These are phyloP conservation scores for Tetramorium parvispinum DNA, from an alignment of 1,140 invertebrate genomes.

Conservation along the genomic window DNA sequence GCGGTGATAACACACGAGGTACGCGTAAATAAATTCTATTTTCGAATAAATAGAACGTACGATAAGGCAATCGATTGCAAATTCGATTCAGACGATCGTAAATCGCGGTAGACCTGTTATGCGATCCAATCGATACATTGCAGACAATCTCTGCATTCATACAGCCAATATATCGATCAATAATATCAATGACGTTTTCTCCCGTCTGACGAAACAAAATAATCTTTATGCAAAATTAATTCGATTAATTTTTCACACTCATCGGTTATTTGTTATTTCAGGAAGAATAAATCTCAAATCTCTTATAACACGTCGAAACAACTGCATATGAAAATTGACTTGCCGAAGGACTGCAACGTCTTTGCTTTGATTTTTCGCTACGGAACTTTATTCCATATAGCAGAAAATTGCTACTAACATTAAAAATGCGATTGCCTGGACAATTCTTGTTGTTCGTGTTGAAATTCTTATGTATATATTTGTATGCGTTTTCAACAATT, in stretches of 20 bases:
- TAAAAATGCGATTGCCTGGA: background rate
- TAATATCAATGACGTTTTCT: background rate
- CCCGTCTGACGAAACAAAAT: background rate
- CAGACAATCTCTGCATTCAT: slow-evolving; percentile 14
- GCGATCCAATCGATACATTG: slow-evolving; percentile 7
- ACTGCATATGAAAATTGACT: background rate
- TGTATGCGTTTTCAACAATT: background rate
- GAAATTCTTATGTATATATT: background rate
- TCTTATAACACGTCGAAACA: background rate
- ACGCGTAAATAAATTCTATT: slow-evolving; percentile 34
- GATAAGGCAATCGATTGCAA: slow-evolving; percentile 40
- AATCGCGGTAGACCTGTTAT: background rate
- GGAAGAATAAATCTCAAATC: background rate
- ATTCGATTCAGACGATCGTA: slow-evolving; percentile 23
- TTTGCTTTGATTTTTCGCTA: background rate
- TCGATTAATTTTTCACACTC: background rate
- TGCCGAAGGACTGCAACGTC: background rate
- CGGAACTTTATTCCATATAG: background rate
- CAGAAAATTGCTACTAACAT: background rate
- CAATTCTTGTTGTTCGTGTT: too few species aligned
- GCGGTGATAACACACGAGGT: background rate
- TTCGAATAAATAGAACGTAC: slow-evolving; percentile 25
- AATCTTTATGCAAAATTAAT: background rate
- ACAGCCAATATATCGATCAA: background rate
- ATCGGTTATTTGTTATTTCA: background rate